Conservation (phyloP, 2,797 vertebrate species). For the Leuciscus waleckii region DNA sequence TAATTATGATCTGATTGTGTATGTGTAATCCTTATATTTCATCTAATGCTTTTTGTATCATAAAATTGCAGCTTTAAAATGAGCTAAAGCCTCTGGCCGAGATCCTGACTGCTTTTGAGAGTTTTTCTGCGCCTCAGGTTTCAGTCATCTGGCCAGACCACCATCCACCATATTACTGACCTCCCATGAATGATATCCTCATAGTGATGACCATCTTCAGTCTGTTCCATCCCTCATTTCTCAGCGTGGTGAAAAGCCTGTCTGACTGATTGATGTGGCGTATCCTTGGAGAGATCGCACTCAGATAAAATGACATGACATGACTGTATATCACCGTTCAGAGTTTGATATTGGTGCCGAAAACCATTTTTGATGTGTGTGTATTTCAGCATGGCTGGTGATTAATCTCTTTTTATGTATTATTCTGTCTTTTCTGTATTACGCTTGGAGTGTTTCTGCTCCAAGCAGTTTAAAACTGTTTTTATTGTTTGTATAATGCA, state of each 20-base stretch:
- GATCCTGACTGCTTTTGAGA: background rate
- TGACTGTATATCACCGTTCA: constrained; percentile 1
- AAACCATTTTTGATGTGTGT: constrained; percentile 11
- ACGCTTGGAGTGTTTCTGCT: background rate
- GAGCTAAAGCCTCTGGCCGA: background rate
- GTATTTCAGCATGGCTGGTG: background rate
- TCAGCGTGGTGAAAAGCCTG: constrained; percentile 45
- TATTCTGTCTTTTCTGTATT: constrained; percentile 16
- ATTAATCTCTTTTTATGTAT: background rate
- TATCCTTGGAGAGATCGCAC: constrained; percentile 47
- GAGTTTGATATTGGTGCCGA: constrained; percentile 9
- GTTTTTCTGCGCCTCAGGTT: constrained; percentile 15
- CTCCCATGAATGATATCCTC: constrained; percentile 47
- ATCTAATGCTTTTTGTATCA: background rate
- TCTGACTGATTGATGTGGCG: constrained; percentile 53
- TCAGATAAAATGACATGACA: constrained; percentile 30
- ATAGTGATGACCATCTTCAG: constrained; percentile 40
- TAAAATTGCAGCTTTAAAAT: background rate
- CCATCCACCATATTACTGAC: constrained; percentile 1
- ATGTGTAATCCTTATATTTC: background rate
- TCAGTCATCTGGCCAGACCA: constrained; percentile 49
- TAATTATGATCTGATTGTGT: background rate
- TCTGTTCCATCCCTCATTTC: constrained; percentile 32
- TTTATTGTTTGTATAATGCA: no score
- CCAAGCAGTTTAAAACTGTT: background rate